These are phyloP conservation scores for Sycophila sp. DNA, from an alignment of 1,140 invertebrate genomes.

Conservation along the genomic window DNA sequence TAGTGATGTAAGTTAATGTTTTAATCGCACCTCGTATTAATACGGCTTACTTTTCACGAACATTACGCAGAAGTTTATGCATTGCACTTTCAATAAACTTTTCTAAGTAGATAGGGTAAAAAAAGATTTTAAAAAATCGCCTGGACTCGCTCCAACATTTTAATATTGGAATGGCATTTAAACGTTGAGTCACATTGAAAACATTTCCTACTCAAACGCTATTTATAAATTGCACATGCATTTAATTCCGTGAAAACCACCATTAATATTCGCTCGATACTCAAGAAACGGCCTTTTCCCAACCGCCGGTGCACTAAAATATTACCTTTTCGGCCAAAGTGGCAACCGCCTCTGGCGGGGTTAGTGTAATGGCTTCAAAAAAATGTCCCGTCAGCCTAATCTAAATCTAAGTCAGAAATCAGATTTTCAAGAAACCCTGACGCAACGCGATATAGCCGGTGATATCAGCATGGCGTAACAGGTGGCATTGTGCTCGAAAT, in stretches of 20 bases:
- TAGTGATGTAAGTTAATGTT: too few relatives aligned
- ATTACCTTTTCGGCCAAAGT: background rate
- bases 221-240: background rate
- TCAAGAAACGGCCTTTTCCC: too few relatives aligned
- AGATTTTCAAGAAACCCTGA: background rate
- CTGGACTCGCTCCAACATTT: background rate
- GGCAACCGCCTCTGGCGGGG: background rate
- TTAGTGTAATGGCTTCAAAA: background rate
- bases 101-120: too few relatives aligned
- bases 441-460: background rate
- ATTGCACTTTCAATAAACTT: too few relatives aligned
- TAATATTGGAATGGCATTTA: background rate
- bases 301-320: background rate
- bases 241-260: background rate
- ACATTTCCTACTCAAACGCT: background rate
- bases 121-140: too few relatives aligned
- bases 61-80: too few relatives aligned
- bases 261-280: too few relatives aligned
- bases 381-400: too few relatives aligned
- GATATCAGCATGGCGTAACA: slow-evolving; percentile 37
- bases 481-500: slow-evolving; percentile 42
- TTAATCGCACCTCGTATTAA: too few relatives aligned
- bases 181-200: background rate
- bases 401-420: too few relatives aligned
- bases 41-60: too few relatives aligned